Evolutionary conservation across 2,888 invertebrate genomes (phyloP), one percentile per base, ranked within the genome.

Genomic region (Tenthredo distinguenda): DNA sequence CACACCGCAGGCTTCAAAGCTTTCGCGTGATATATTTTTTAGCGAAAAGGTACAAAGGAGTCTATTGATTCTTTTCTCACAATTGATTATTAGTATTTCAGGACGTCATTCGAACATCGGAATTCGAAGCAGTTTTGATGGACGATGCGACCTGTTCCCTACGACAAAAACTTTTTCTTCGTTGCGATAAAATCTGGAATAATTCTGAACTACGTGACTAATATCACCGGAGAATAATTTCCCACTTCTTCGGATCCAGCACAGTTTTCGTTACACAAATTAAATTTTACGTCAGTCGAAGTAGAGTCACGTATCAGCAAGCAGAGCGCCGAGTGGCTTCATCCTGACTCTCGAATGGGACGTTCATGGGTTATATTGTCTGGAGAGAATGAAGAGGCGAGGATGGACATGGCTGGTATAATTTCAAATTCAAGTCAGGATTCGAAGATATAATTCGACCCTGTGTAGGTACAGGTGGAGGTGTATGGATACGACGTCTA

Each of bases 341-440:
- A 34, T 68, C 68, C 68, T 68, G 34, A 68, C 34, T 68, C 34
- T 34, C 18, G 34, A 68, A 34, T 68, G 68, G 68, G 26, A 34
- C 34, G 15, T 34, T 34, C 15, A 55, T 31, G 68, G 68, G 5
- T 34, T 34, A 68, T 68, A 68, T 68, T 68, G 34, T 68, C 68
- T 34, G 68, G 15, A 68, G 31, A 34, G 68, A 68, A 34, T 12
- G 10, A 68, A 34, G 34, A 68, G 68, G 26, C 40, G 12, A n/a
- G 43, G 21, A 43, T 43, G 40, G 43, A 43, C 72, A 58, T 9
- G 68, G 43, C 43, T 31, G 40, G 72, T 62, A 37, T 81, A 81
- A 62, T 81, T 81, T 81, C 81, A 62, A 81, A 81, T 81, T 81
- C 81, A 62, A 81, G 81, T 81, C 81, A 81, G 81, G 81, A 81